These are phyloP conservation scores for Parasteatoda lunata DNA, from an alignment of 2,888 invertebrate genomes.

Conservation along the genomic window DNA sequence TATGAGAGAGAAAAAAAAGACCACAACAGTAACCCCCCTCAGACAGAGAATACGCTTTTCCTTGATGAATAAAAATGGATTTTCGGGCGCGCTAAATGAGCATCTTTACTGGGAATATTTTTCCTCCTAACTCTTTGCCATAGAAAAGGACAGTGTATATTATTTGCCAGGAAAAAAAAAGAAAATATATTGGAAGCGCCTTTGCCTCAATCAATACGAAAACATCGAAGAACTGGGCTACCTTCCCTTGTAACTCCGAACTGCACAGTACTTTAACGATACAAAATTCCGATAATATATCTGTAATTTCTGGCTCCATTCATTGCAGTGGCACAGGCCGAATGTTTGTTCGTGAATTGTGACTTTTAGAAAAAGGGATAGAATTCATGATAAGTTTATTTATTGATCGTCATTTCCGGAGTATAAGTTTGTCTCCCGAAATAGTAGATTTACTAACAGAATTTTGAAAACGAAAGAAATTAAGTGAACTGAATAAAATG, in stretches of 20 bases:
- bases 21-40: neutral
- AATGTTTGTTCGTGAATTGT: neutral
- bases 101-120: constrained; percentile 48
- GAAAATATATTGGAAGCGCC: constrained; percentile 7
- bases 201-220: constrained; percentile 39
- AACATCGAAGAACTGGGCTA: constrained; percentile 18
- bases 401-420: constrained; percentile 39
- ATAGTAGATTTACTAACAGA: neutral
- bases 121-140: constrained; percentile 24
- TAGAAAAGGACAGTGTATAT: constrained; percentile 25
- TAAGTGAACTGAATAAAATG: too few relatives aligned
- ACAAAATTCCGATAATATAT: constrained; percentile 64
- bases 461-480: too few relatives aligned
- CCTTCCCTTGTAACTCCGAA: constrained; percentile 1
- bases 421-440: constrained; percentile 25
- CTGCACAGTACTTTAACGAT: constrained; percentile 50
- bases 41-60: constrained; percentile 41
- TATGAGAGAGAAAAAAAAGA: constrained; percentile 17
- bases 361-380: constrained; percentile 42
- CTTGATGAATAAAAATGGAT: constrained; percentile 47
- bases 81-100: constrained; percentile 31
- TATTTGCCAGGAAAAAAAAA: constrained; percentile 25
- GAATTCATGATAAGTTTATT: constrained; percentile 41
- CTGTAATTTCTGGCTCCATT: constrained; percentile 47
- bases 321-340: constrained; percentile 9